These are phyloP conservation scores for Bucco capensis DNA, from an alignment of 2,113 vertebrate species.

Conservation along the genomic window DNA sequence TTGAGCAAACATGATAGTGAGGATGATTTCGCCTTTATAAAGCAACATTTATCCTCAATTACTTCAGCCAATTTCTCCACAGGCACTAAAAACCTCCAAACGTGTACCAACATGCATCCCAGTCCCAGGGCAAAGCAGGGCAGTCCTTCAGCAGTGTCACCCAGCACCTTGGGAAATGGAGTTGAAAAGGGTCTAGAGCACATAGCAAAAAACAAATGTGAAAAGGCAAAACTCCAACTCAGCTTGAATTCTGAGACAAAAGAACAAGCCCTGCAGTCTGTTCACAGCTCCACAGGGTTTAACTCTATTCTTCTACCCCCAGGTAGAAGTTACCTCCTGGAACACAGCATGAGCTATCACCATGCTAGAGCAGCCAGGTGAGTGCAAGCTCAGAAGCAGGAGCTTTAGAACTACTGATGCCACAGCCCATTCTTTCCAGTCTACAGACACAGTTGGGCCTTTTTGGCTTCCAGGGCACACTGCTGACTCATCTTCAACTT, in stretches of 20 bases:
- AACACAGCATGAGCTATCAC: rapidly evolving
- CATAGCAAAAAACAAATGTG: rapidly evolving
- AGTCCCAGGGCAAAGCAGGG: background rate
- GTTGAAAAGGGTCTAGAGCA: rapidly evolving
- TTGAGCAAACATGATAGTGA: rapidly evolving
- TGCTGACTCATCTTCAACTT: no score
- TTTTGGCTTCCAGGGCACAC: no score
- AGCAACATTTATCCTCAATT: background rate
- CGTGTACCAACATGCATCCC: background rate
- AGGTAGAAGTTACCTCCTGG: background rate
- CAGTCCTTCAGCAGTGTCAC: background rate
- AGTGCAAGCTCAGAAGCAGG: background rate
- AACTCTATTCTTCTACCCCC: background rate
- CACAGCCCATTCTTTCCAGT: background rate
- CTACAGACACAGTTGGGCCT: no score
- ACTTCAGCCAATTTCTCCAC: background rate
- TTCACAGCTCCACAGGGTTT: background rate
- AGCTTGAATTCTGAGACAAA: background rate
- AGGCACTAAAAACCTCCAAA: background rate
- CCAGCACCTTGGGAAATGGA: background rate
- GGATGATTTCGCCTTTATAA: background rate
- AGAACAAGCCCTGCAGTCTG: background rate
- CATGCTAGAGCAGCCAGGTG: background rate
- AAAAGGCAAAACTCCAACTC: background rate
- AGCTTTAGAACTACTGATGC: background rate